Base-by-base conservation (phyloP, 2,797 vertebrate genomes). In the Hemibagrus guttatus region DNA sequence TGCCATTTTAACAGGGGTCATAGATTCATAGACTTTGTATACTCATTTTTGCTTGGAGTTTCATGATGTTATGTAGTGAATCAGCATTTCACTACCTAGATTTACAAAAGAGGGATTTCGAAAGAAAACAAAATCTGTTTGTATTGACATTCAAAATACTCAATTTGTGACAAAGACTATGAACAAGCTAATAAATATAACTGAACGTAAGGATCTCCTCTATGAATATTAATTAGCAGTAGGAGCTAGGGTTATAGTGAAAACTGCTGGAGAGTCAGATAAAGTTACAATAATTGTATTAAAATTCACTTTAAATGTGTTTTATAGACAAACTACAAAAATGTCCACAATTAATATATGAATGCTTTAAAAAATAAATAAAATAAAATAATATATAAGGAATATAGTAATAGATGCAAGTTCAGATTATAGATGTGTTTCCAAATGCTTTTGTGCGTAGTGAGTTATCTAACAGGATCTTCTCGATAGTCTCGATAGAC, bases 391-490 rank as follows among this genome's bases (percentile, higher is more conserved):
- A 16, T 52, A 8, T 16, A 54, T 23, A 19, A 6, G 28, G 14
- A 49, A n/a, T n/a, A n/a, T 74, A 5, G 35, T 31, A 75, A 56
- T 17, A 31, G 14, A 11, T 31, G 9, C 49, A 31, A 31, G 31
- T 28, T 14, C 5, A 42, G 28, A 59, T 56, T 46, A 39, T n/a
- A 61, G 59, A 31, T 35, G 28, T 3, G 26, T 61, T 69, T 71
- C 64, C 46, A 12, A 31, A 56, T 21, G 68, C 49, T 3, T 49
- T 64, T 59, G 4, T 26, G 56, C 42, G 63, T 23, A 56, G 35
- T 12, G 39, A 72, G 87, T 87, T 88, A 90, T 90, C 89, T 90
- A 58, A 83, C 87, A 90, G 87, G 74, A 90, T 90, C 87, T 90
- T 85, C 78, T 75, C 1, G 35, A 2, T 87, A 52, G 66, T 58